A percentile compares a stretch with the other conserved stretches of the same genome.
Evolutionary conservation across 2,888 invertebrate genomes (phyloP).

Genomic region (Leptura quadrifasciata): DNA sequence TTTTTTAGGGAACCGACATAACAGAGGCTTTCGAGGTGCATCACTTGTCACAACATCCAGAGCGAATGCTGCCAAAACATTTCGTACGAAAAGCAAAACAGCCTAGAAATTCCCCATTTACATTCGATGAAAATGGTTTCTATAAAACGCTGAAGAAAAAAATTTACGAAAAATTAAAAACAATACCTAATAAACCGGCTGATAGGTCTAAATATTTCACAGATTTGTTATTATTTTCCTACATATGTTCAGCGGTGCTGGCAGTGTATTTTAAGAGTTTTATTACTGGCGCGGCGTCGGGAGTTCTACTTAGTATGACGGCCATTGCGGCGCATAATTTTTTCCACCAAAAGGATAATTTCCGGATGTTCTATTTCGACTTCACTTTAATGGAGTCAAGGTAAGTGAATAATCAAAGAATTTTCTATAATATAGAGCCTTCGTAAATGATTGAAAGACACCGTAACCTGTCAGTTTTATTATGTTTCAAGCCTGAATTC

Average conservation of each 20-base stretch:
- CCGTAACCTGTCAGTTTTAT: no score
- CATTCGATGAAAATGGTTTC: conserved; percentile 84
- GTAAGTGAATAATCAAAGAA: no score
- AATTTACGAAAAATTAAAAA: conserved; percentile 76
- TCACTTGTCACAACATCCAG: conserved; percentile 78
- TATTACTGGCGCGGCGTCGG: conserved; percentile 75
- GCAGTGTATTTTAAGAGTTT: conserved; percentile 70
- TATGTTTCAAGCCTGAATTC: no score
- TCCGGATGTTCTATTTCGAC: conserved; percentile 87
- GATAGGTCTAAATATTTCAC: conserved; percentile 71
- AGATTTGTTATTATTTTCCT: conserved; percentile 68
- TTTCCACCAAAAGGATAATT: conserved; percentile 84
- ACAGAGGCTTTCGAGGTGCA: conserved; percentile 87
- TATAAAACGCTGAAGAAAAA: conserved; percentile 81
- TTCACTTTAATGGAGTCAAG: conserved; percentile 80
- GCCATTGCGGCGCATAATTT: conserved; percentile 83
- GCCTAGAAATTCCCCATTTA: conserved; percentile 82
- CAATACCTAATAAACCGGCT: conserved; percentile 72
- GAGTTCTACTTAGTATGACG: conserved; percentile 74
- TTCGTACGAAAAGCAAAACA: conserved; percentile 79
- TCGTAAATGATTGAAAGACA: no score
- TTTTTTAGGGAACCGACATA: conserved; percentile 83
- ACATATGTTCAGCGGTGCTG: conserved; percentile 69
- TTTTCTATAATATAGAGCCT: no score
- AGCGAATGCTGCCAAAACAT: conserved; percentile 79